Conservation (phyloP, 2,113 vertebrate genomes). For the Eudyptes chrysolophus region DNA sequence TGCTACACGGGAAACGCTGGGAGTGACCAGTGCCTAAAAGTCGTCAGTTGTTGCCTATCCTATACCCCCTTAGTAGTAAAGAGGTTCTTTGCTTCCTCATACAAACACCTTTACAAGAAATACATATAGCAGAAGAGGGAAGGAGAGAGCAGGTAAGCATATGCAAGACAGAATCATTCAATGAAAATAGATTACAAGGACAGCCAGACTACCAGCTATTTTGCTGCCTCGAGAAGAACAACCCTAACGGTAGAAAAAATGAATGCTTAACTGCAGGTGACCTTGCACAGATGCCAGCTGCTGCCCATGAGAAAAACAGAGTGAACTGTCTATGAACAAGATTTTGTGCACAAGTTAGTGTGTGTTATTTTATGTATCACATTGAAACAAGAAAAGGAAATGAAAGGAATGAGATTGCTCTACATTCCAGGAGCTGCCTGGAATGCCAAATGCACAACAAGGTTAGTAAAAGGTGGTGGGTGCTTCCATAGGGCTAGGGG, state of each 20-base stretch:
- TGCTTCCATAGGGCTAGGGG: not conserved
- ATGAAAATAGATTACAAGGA: not conserved
- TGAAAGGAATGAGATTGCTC: not conserved
- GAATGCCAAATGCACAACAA: not conserved
- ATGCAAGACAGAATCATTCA: not conserved
- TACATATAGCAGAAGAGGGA: not conserved
- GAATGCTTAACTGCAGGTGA: not conserved
- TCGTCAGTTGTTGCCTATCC: not conserved
- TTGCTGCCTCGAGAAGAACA: not conserved
- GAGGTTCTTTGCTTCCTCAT: not conserved
- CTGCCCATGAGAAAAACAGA: not conserved
- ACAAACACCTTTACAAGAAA: not conserved
- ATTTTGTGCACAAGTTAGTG: not conserved
- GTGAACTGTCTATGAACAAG: not conserved
- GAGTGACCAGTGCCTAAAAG: fast-evolving
- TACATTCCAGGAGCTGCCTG: not conserved
- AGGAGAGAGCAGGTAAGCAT: not conserved
- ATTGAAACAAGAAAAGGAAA: not conserved
- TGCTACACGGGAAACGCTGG: not conserved
- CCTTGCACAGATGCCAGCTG: not conserved
- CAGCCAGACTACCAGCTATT: not conserved
- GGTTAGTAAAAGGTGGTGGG: not conserved
- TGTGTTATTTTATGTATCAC: not conserved
- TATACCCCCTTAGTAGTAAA: not conserved
- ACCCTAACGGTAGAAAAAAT: not conserved